These are phyloP conservation scores for Callipepla squamata DNA, from an alignment of 2,113 vertebrate genomes.

Conservation along the genomic window DNA sequence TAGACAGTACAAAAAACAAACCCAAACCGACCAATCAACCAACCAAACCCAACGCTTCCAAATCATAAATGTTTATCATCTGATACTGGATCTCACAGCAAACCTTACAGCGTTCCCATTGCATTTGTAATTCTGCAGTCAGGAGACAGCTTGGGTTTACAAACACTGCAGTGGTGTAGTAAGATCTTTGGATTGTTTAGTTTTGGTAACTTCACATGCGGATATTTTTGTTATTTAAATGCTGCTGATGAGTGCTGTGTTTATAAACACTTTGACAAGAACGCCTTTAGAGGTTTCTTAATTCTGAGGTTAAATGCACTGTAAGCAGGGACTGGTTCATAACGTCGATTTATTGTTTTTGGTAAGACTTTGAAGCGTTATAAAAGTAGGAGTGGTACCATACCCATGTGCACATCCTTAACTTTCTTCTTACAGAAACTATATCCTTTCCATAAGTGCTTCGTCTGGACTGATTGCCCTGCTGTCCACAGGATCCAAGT, in stretches of 20 bases:
- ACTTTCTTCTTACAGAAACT: conserved; percentile 85
- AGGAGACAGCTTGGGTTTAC: background rate
- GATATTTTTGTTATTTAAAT: background rate
- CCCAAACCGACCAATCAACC: accelerated
- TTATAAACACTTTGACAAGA: background rate
- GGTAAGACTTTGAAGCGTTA: background rate
- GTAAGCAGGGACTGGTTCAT: background rate
- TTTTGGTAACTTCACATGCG: background rate
- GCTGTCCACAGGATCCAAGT: conserved; percentile 97
- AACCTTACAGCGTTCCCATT: background rate
- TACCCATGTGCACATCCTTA: conserved; percentile 75
- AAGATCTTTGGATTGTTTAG: background rate
- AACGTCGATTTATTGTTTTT: background rate
- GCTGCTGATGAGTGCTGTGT: background rate
- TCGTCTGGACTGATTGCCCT: conserved; percentile 96
- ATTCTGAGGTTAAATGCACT: background rate
- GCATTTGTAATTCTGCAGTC: background rate
- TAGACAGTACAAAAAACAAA: no score
- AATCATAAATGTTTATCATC: accelerated
- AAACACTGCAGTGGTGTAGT: accelerated
- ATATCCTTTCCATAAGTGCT: conserved; percentile 95
- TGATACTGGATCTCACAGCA: accelerated
- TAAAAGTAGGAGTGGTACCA: background rate
- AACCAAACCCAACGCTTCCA: background rate
- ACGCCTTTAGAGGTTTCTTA: accelerated